Conservation (phyloP, 2,113 vertebrate species). For the Neogale vison region DNA sequence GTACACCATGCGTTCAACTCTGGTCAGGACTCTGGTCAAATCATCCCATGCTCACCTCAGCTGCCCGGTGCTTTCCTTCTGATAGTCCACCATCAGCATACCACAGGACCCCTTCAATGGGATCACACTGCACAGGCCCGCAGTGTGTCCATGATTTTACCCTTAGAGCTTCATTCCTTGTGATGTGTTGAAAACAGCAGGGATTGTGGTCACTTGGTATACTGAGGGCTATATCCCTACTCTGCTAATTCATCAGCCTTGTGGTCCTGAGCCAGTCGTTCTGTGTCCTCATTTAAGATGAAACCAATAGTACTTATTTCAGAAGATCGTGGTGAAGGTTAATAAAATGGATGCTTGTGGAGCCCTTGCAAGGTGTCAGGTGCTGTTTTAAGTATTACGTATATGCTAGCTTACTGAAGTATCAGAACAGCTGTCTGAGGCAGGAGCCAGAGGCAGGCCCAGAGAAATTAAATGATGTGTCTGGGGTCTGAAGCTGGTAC, state of each 20-base stretch:
- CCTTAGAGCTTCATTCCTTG: background rate
- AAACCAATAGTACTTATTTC: background rate
- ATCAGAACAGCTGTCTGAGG: background rate
- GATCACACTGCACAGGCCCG: background rate
- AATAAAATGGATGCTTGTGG: too few relatives aligned
- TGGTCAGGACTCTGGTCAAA: fast-evolving
- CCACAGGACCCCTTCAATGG: fast-evolving
- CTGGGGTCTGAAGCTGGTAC: background rate
- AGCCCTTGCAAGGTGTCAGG: background rate
- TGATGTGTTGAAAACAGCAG: background rate
- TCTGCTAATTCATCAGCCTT: background rate
- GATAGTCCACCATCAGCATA: fast-evolving
- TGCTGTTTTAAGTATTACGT: background rate
- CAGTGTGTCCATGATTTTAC: background rate
- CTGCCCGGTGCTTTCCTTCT: background rate
- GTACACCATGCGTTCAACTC: background rate
- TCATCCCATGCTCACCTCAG: fast-evolving
- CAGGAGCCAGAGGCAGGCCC: background rate
- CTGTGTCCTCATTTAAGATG: background rate
- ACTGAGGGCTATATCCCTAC: background rate
- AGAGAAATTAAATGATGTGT: background rate
- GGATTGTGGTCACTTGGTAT: background rate
- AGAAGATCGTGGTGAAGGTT: background rate
- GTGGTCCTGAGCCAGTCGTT: background rate
- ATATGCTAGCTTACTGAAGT: background rate